Percentiles rank a stretch among this genome's conserved stretches.
phyloP scores from a whole-genome alignment of 2,888 invertebrate species.

The Carpatolechia fugitivella region DNA sequence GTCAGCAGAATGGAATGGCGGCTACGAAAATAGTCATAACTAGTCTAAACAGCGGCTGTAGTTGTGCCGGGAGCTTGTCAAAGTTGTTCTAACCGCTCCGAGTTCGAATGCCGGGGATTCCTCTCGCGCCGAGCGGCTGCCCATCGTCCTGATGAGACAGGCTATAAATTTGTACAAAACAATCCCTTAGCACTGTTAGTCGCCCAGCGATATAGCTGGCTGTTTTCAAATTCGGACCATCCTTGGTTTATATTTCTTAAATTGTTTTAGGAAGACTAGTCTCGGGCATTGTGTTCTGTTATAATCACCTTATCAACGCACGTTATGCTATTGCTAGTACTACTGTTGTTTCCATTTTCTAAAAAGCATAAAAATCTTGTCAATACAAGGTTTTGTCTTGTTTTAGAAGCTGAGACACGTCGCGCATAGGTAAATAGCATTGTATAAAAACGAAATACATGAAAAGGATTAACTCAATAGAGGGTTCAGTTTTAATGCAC shows the following conservation, averaged over 20 bases:
- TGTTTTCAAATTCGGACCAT: not conserved
- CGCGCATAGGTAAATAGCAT: too few relatives aligned
- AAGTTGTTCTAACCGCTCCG: slow-evolving; percentile 49
- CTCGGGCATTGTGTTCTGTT: too few relatives aligned
- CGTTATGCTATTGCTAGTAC: too few relatives aligned
- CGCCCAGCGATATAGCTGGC: not conserved
- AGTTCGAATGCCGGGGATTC: slow-evolving; percentile 35
- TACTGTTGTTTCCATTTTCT: too few relatives aligned
- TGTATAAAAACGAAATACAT: not conserved
- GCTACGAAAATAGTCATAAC: slow-evolving; percentile 42
- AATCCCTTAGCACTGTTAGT: not conserved
- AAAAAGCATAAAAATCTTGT: too few relatives aligned
- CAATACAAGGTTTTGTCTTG: too few relatives aligned
- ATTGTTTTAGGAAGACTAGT: too few relatives aligned
- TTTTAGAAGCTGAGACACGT: too few relatives aligned
- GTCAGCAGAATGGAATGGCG: slow-evolving; percentile 7
- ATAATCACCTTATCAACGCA: too few relatives aligned
- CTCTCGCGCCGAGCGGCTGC: slow-evolving; percentile 21
- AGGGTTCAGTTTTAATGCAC: slow-evolving; percentile 12
- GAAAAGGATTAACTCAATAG: slow-evolving; percentile 18
- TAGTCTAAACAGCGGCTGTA: slow-evolving; percentile 45
- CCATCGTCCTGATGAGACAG: not conserved
- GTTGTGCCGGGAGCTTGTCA: slow-evolving; percentile 47
- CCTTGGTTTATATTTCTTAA: too few relatives aligned
- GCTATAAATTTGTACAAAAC: not conserved